Conservation (phyloP, 2,888 invertebrate genomes). For the Hirtodrosophila confusa region DNA sequence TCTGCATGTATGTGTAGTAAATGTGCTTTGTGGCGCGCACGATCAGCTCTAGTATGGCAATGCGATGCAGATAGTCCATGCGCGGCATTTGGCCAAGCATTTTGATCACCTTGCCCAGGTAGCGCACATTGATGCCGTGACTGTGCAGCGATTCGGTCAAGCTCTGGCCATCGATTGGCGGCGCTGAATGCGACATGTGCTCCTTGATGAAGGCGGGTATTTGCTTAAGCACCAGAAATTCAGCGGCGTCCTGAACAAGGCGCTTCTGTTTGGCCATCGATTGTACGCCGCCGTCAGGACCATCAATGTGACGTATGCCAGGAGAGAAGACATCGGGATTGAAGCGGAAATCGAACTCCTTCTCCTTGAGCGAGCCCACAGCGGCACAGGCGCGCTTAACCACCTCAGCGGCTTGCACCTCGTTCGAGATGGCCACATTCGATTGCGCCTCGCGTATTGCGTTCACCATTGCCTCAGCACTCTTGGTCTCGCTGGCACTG, state of each 20-base stretch:
- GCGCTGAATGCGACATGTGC: slow-evolving; percentile 94
- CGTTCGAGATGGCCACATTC: slow-evolving; percentile 86
- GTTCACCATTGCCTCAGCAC: slow-evolving; percentile 73
- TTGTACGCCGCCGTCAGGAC: slow-evolving; percentile 87
- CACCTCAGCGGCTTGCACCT: slow-evolving; percentile 90
- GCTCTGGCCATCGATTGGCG: slow-evolving; percentile 97
- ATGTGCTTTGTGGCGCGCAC: slow-evolving; percentile 96
- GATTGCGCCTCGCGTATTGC: slow-evolving; percentile 83
- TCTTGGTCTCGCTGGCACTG: slow-evolving; percentile 52
- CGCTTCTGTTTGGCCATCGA: slow-evolving; percentile 92
- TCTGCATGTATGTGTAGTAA: slow-evolving; percentile 94
- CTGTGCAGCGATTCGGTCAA: slow-evolving; percentile 97
- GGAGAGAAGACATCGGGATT: slow-evolving; percentile 99
- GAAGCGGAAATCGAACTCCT: slow-evolving; percentile 98
- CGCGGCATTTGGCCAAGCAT: slow-evolving; percentile 91
- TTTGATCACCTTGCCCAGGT: slow-evolving; percentile 95
- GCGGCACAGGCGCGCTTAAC: slow-evolving; percentile 95
- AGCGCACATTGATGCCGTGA: slow-evolving; percentile 97
- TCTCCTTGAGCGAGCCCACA: slow-evolving; percentile 97
- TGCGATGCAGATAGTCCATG: slow-evolving; percentile 94
- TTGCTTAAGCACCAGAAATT: slow-evolving; percentile 96
- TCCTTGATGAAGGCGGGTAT: slow-evolving; percentile 97
- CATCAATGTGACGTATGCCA: slow-evolving; percentile 93
- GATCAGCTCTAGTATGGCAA: slow-evolving; percentile 95
- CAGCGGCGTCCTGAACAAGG: slow-evolving; percentile 97